A percentile compares a stretch with the other conserved stretches of the same genome.
Conservation (phyloP, 2,113 vertebrate genomes). For the Sardina pilchardus region DNA sequence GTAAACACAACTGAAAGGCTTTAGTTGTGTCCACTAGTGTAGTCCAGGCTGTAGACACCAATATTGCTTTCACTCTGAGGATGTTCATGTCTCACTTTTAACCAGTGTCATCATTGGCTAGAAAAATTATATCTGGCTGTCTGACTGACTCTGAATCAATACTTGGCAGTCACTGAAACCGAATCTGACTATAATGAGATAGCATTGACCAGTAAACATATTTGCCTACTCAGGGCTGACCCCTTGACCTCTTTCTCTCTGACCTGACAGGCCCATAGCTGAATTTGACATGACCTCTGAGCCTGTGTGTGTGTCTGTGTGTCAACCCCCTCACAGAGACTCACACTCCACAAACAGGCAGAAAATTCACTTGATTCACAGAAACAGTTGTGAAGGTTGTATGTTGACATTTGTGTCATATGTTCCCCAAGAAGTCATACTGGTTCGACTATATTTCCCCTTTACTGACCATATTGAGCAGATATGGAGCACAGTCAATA, state of each 20-base stretch:
- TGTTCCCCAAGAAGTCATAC: too few relatives aligned
- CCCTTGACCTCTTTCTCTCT: background rate
- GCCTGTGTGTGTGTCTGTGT: too few relatives aligned
- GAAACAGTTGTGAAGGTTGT: too few relatives aligned
- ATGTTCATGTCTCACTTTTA: background rate
- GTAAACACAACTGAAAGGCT: too few relatives aligned
- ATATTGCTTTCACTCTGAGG: background rate
- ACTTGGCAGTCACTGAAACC: background rate
- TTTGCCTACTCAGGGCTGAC: slow-evolving; percentile 7
- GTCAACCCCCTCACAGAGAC: too few relatives aligned
- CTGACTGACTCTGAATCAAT: background rate
- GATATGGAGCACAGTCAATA: too few relatives aligned
- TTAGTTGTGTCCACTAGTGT: too few relatives aligned
- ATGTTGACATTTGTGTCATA: too few relatives aligned
- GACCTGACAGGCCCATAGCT: background rate
- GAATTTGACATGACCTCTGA: background rate
- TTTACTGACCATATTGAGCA: too few relatives aligned
- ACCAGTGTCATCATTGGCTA: background rate
- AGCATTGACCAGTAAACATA: background rate
- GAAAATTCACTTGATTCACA: too few relatives aligned
- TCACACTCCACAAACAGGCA: too few relatives aligned
- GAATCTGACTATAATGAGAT: background rate
- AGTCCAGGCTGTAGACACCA: background rate
- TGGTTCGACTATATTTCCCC: too few relatives aligned
- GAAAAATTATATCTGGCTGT: background rate